Conservation (phyloP, 92 coral and sea anemone genomes). For the Pocillopora meandrina region DNA sequence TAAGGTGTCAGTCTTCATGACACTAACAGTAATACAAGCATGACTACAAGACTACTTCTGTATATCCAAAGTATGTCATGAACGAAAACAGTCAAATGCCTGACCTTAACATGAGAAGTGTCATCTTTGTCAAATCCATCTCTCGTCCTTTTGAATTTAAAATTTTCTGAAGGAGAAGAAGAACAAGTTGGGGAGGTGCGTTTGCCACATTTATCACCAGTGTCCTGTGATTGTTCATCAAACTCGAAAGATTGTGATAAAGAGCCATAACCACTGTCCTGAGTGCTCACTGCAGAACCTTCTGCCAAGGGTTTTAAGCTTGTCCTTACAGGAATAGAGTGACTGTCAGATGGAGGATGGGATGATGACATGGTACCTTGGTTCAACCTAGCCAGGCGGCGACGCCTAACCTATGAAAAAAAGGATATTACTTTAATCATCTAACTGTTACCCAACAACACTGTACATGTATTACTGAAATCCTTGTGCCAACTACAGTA, state of each 20-base stretch:
- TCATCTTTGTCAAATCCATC: slow-evolving; percentile 70
- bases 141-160: slow-evolving; percentile 71
- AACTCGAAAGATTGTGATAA: slow-evolving; percentile 72
- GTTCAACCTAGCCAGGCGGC: slow-evolving; percentile 87
- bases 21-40: too few species aligned
- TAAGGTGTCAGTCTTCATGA: too few species aligned
- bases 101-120: slow-evolving; percentile 39
- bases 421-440: neutral
- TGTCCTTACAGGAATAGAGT: slow-evolving; percentile 44
- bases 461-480: neutral
- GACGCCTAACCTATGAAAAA: slow-evolving; percentile 80
- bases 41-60: too few species aligned
- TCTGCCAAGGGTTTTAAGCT: slow-evolving; percentile 53
- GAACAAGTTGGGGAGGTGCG: slow-evolving; percentile 88
- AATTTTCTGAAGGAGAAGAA: slow-evolving; percentile 83
- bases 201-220: slow-evolving; percentile 83
- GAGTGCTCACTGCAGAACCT: slow-evolving; percentile 43
- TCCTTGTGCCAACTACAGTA: too few species aligned
- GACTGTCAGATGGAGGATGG: slow-evolving; percentile 52
- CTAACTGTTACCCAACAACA: neutral
- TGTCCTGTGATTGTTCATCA: slow-evolving; percentile 69
- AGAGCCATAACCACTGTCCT: slow-evolving; percentile 90
- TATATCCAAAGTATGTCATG: neutral
- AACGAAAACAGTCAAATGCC: neutral
- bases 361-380: slow-evolving; percentile 72